These are phyloP conservation scores for Brachionus calyciflorus DNA, from an alignment of 1,140 invertebrate species.

Conservation along the genomic window DNA sequence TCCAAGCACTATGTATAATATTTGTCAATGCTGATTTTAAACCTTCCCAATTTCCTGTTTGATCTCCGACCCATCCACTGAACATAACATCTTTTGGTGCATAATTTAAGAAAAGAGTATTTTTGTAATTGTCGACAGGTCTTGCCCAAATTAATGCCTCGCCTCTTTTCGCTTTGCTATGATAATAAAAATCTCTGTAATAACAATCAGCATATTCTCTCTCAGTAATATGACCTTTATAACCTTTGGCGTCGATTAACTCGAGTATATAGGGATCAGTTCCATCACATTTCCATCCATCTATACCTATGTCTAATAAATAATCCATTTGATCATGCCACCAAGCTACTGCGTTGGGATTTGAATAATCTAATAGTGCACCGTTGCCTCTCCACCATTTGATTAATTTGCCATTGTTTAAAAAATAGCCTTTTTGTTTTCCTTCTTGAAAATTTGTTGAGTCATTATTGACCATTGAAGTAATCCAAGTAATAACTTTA, in stretches of 20 bases:
- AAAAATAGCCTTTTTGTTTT: constrained; percentile 22
- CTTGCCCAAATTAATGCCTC: constrained; percentile 19
- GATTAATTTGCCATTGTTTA: constrained; percentile 20
- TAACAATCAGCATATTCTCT: constrained; percentile 1
- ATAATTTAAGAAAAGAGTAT: constrained; percentile 26
- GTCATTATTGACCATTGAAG: constrained; percentile 31
- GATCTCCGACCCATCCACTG: constrained; percentile 35
- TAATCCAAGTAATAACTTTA: constrained; percentile 25
- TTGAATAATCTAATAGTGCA: constrained; percentile 5
- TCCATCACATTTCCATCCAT: constrained; percentile 39
- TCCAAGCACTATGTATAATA: constrained; percentile 34
- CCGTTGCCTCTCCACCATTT: constrained; percentile 34
- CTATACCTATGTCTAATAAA: constrained; percentile 27
- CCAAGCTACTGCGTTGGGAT: constrained; percentile 28
- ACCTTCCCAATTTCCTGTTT: constrained; percentile 10
- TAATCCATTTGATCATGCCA: constrained; percentile 38
- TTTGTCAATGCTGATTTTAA: constrained; percentile 6
- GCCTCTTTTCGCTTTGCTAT: neutral
- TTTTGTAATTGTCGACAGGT: constrained; percentile 23
- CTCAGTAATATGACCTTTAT: constrained; percentile 11
- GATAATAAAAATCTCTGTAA: constrained; percentile 24
- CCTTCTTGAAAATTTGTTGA: constrained; percentile 2
- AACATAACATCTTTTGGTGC: constrained; percentile 36
- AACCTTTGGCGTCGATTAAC: constrained; percentile 4
- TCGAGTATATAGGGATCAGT: constrained; percentile 41